phyloP scores from a whole-genome alignment of 2,888 invertebrate species.

The Hemaris fuciformis region DNA sequence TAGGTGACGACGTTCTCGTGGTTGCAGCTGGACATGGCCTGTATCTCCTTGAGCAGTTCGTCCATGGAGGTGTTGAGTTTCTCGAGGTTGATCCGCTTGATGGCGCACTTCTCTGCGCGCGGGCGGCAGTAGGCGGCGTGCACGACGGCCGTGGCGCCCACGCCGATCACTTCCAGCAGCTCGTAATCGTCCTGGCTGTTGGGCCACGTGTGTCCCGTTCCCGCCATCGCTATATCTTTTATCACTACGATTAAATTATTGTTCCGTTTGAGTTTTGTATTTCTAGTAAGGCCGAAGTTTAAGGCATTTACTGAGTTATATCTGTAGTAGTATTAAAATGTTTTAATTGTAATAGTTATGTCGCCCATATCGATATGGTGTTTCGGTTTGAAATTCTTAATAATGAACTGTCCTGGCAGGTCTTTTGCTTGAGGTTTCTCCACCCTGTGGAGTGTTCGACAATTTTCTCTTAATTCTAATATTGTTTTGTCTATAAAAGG shows the following conservation, averaged over 20 bases:
- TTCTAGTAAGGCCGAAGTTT: constrained; percentile 61
- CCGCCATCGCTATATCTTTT: constrained; percentile 45
- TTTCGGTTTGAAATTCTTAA: constrained; percentile 54
- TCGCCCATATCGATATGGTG: constrained; percentile 70
- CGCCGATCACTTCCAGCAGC: constrained; percentile 96
- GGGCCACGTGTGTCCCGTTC: constrained; percentile 86
- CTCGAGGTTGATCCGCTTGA: constrained; percentile 99
- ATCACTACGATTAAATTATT: constrained; percentile 61
- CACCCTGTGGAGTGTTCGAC: constrained; percentile 52
- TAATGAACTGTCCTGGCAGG: constrained; percentile 36
- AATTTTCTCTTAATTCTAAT: constrained; percentile 52
- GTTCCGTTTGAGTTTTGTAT: constrained; percentile 37
- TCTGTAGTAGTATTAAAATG: constrained; percentile 30
- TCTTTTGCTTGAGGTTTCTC: constrained; percentile 36
- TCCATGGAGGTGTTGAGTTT: constrained; percentile 99
- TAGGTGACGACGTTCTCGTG: constrained; percentile 99
- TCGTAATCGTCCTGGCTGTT: constrained; percentile 97
- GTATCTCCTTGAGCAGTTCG: constrained; percentile 94
- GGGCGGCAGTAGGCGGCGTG: constrained; percentile 97
- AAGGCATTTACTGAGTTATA: constrained; percentile 47
- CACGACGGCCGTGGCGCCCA: constrained; percentile 99
- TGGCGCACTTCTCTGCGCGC: constrained; percentile 97
- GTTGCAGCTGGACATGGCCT: constrained; percentile 99
- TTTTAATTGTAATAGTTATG: constrained; percentile 38
- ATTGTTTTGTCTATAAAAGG: constrained; percentile 53